These are phyloP conservation scores for Pseudomyrmex gracilis DNA, from an alignment of 1,140 invertebrate genomes.

Conservation along the genomic window DNA sequence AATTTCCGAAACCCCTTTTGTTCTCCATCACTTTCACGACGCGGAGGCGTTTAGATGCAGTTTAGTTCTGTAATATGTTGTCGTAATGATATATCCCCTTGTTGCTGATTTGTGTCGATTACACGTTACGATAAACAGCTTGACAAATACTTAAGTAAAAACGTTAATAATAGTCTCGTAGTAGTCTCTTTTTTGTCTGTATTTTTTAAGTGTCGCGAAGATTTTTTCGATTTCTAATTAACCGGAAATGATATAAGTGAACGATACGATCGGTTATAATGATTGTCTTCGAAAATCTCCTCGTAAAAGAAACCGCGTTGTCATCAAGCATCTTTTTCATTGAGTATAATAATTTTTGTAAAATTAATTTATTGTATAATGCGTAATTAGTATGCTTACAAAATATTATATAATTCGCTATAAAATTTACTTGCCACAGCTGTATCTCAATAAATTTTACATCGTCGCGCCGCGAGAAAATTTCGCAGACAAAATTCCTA, in stretches of 20 bases:
- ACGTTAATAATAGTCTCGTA: constrained; percentile 55
- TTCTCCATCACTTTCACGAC: constrained; percentile 44
- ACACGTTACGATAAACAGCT: constrained; percentile 57
- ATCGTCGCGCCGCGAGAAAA: background rate
- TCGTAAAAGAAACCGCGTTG: constrained; percentile 11
- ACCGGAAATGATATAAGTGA: background rate
- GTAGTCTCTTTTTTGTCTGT: background rate
- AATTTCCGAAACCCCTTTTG: constrained; percentile 38
- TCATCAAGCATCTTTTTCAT: constrained; percentile 12
- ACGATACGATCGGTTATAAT: background rate
- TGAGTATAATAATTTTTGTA: background rate
- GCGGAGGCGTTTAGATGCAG: constrained; percentile 6
- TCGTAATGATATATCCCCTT: constrained; percentile 25
- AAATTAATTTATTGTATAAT: too few species aligned
- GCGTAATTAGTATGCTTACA: too few species aligned
- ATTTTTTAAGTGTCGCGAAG: background rate
- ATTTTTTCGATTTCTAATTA: constrained; percentile 37
- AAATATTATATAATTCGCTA: background rate
- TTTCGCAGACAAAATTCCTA: background rate
- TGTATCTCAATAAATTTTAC: background rate
- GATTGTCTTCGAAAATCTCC: constrained; percentile 22
- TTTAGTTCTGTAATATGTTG: constrained; percentile 48
- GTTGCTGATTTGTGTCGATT: constrained; percentile 50
- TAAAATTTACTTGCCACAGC: too few species aligned
- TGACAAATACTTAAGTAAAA: constrained; percentile 58